phyloP scores from a whole-genome alignment of 2,113 vertebrate genomes.

The Sinocyclocheilus anophthalmus region DNA sequence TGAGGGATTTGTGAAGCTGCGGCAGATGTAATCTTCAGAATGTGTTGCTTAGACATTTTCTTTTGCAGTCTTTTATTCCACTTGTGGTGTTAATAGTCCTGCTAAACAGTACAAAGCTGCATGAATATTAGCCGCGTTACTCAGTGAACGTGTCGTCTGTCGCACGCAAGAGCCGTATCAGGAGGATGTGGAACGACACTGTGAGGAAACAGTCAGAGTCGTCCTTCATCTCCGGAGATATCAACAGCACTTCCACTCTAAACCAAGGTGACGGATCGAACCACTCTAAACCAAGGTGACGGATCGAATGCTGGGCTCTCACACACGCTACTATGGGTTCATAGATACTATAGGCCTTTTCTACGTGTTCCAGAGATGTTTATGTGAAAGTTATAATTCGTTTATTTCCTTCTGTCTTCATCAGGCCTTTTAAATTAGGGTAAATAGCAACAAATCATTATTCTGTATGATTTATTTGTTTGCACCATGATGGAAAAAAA shows the following conservation, averaged over 20 bases:
- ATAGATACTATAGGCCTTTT: constrained; percentile 47
- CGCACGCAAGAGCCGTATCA: constrained; percentile 94
- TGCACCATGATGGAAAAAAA: no score
- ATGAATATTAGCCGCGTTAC: background rate
- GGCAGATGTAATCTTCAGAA: background rate
- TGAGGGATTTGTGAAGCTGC: background rate
- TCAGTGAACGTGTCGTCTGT: constrained; percentile 28
- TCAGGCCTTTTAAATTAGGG: no score
- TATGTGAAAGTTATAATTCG: background rate
- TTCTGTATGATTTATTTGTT: no score
- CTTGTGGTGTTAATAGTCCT: constrained; percentile 1
- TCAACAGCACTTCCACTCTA: constrained; percentile 99
- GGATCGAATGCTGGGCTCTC: background rate
- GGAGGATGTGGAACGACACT: constrained; percentile 99
- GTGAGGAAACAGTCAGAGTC: constrained; percentile 99
- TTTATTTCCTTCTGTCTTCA: background rate
- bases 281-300: constrained; percentile 99
- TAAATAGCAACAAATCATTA: no score
- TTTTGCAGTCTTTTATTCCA: background rate
- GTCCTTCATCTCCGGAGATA: constrained; percentile 99
- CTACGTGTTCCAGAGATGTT: constrained; percentile 79
- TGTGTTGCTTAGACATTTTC: no score
- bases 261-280: constrained; percentile 90
- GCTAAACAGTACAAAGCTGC: constrained; percentile 73
- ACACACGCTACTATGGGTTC: background rate